Evolutionary conservation across 2,888 invertebrate species (phyloP), one percentile per base, ranked within the genome.

Genomic region (Blastobasis lacticolella): DNA sequence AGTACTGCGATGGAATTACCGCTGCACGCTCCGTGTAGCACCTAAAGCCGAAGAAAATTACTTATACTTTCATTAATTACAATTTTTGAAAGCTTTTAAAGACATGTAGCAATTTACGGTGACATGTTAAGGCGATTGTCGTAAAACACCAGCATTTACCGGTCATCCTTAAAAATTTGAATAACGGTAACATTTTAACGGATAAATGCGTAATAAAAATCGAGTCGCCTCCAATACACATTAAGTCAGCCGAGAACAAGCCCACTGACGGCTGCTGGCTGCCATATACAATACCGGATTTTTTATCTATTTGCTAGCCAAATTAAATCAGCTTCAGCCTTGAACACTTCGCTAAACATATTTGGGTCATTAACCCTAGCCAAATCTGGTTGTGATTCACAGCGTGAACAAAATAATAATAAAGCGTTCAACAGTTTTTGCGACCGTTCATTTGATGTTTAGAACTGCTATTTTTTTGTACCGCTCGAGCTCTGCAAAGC

Each of bases 361-460:
- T 86, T 85, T 84, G 71, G 88, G 88, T 87, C 85, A 84, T 85
- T 87, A 81, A 88, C 88, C 88, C 85, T 81, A 69, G 71, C 80
- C 82, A 79, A 87, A 84, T 87, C 84, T 83, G 79, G 79, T 82
- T 81, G 82, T 87, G 88, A 88, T 86, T 88, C 88, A 88, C 82
- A 68, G 66, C 72, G 75, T 78, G 81, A 81, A 77, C 82, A 81
- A 77, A 85, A 84, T 86, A 82, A 85, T 84, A 83, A 82, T 85
- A 83, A 80, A 82, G 78, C 73, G 71, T 77, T 71, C 73, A 81
- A 80, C 76, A 82, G 83, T 88, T 88, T 88, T 87, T 88, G 84
- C 63, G 69, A 72, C 78, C 74, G 79, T 79, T 85, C 79, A 66
- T 77, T 75, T 71, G 66, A 70, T 71, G 74, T 73, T 75, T 74